These are phyloP conservation scores for Apolygus lucorum DNA, from an alignment of 1,140 invertebrate genomes.

Conservation along the genomic window DNA sequence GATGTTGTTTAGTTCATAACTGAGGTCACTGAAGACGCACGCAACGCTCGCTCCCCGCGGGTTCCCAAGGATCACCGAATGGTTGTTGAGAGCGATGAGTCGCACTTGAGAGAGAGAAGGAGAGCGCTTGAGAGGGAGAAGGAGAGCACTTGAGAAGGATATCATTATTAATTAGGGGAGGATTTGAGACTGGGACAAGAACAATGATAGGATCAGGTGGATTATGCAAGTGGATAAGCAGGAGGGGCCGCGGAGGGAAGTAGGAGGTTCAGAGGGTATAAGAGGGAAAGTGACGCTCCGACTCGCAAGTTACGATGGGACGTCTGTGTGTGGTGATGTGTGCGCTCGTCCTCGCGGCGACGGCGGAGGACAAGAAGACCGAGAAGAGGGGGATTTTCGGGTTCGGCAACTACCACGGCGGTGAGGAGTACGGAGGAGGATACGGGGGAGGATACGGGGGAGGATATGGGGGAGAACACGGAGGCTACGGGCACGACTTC, in stretches of 20 bases:
- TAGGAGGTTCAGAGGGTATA: background rate
- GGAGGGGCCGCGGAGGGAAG: background rate
- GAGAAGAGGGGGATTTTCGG: slow-evolving; percentile 24
- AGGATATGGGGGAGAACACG: too few species aligned
- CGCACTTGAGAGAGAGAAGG: too few species aligned
- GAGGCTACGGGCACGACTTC: slow-evolving; percentile 1
- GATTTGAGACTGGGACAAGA: background rate
- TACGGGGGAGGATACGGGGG: background rate
- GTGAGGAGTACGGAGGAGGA: background rate
- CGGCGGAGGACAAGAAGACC: slow-evolving; percentile 32
- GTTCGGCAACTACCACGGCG: background rate
- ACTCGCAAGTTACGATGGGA: background rate
- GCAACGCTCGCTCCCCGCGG: too few species aligned
- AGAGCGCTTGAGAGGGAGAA: too few species aligned
- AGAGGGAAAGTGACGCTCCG: slow-evolving; percentile 15
- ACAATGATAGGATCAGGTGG: too few species aligned
- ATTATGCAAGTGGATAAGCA: too few species aligned
- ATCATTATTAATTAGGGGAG: background rate
- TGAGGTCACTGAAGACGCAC: too few species aligned
- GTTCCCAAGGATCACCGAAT: too few species aligned
- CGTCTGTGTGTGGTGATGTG: slow-evolving; percentile 10
- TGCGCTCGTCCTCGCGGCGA: background rate
- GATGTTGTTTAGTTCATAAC: too few species aligned
- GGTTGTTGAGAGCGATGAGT: too few species aligned
- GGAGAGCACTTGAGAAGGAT: too few species aligned